Conservation (phyloP, 2,113 vertebrate species). For the Xiphophorus maculatus region DNA sequence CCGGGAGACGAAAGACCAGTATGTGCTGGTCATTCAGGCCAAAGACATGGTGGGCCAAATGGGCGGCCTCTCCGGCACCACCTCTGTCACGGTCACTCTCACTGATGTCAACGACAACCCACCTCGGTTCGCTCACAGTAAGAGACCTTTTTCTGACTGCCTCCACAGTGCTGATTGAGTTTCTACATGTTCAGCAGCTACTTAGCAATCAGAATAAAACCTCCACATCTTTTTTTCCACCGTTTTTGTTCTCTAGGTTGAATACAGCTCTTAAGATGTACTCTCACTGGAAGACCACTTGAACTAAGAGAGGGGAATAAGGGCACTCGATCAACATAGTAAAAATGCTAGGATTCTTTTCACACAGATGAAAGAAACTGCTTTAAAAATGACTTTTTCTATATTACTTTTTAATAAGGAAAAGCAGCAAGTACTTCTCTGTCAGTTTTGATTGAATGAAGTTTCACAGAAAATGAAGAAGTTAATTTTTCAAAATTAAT, state of each 20-base stretch:
- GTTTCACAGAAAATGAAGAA: background rate
- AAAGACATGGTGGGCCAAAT: constrained; percentile 99
- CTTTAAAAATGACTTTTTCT: background rate
- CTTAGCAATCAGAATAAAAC: constrained; percentile 40
- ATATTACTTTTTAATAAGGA: background rate
- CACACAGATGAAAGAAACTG: background rate
- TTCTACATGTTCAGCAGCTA: constrained; percentile 19
- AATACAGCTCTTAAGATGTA: constrained; percentile 22
- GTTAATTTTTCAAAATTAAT: background rate
- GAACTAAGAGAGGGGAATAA: constrained; percentile 30
- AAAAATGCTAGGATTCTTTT: background rate
- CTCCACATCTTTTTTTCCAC: constrained; percentile 1
- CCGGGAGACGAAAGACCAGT: constrained; percentile 95
- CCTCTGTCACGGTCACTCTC: constrained; percentile 92
- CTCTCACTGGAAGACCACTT: constrained; percentile 30
- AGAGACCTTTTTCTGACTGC: constrained; percentile 54
- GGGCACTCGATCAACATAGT: constrained; percentile 1
- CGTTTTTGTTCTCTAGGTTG: background rate
- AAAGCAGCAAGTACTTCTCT: background rate
- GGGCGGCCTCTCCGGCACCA: constrained; percentile 94
- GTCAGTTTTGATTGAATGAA: background rate
- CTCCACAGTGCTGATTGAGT: constrained; percentile 14
- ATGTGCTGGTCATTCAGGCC: constrained; percentile 95
- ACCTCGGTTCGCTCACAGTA: constrained; percentile 91
- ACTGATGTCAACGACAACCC: constrained; percentile 97